These are phyloP conservation scores for Caenorhabditis becei DNA, from an alignment of 2,888 invertebrate species.

Conservation along the genomic window DNA sequence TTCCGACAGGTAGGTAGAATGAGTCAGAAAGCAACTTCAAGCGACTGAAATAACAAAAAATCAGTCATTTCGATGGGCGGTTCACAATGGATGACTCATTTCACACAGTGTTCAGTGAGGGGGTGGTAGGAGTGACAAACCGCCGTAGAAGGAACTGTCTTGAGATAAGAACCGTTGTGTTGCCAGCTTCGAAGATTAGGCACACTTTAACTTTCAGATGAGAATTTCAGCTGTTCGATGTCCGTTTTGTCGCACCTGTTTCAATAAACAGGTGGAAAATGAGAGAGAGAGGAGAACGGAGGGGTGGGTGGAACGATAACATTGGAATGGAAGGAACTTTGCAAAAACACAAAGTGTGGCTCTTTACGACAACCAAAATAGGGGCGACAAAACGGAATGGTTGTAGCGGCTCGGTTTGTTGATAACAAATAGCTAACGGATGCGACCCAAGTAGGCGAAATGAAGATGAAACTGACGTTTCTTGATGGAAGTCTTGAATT, in stretches of 20 bases:
- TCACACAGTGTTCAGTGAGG: constrained; percentile 42
- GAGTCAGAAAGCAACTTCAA: constrained; percentile 2
- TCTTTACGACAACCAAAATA: no score
- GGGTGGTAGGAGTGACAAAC: constrained; percentile 7
- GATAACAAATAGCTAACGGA: no score
- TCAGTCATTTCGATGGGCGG: constrained; percentile 40
- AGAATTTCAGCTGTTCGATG: not conserved
- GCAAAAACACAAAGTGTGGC: no score
- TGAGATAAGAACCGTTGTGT: not conserved
- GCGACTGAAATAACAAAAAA: constrained; percentile 31
- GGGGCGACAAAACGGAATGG: no score
- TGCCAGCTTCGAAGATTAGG: not conserved
- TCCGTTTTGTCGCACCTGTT: not conserved
- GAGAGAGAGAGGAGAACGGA: no score
- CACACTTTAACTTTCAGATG: not conserved
- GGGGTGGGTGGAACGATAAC: no score
- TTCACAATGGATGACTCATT: constrained; percentile 46
- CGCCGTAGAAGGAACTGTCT: not conserved
- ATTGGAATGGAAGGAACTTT: no score
- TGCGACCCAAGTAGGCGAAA: no score
- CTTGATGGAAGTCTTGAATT: no score
- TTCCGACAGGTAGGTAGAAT: not conserved
- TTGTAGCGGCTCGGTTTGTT: no score
- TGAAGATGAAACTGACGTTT: not conserved
- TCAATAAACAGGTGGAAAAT: not conserved